Percentiles rank a stretch among this genome's conserved stretches.
Evolutionary conservation across 2,113 vertebrate species (phyloP).

Genomic region (Gulo gulo): DNA sequence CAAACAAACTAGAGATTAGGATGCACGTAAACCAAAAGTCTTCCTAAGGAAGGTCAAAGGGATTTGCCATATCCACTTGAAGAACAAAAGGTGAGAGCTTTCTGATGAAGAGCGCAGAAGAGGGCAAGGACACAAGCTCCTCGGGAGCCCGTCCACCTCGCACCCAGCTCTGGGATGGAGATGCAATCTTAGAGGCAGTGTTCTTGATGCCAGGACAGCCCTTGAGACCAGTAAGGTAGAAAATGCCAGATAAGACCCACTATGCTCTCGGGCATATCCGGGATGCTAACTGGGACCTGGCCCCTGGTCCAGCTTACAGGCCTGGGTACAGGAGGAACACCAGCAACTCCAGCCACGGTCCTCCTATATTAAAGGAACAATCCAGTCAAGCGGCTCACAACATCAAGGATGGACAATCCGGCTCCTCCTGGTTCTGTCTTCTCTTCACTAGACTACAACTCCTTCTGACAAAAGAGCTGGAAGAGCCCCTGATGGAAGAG

Average conservation of each 20-base stretch:
- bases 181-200: background rate
- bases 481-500: background rate
- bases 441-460: fast-evolving
- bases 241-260: background rate
- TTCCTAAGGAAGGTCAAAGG: background rate
- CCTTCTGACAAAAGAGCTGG: background rate
- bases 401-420: fast-evolving
- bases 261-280: background rate
- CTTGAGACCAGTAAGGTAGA: fast-evolving
- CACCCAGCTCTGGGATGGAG: background rate
- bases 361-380: too few relatives aligned
- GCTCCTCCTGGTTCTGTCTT: background rate
- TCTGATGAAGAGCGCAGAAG: fast-evolving
- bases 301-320: fast-evolving
- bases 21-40: fast-evolving
- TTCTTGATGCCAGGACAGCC: background rate
- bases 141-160: too few relatives aligned
- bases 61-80: background rate
- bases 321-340: background rate
- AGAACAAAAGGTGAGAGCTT: background rate
- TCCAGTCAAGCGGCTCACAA: background rate
- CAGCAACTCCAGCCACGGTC: fast-evolving
- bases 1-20: background rate
- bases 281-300: background rate
- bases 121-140: fast-evolving